A percentile compares a stretch with the other conserved stretches of the same genome.
phyloP scores from a whole-genome alignment of 1,140 invertebrate genomes.

The Penaeus indicus region DNA sequence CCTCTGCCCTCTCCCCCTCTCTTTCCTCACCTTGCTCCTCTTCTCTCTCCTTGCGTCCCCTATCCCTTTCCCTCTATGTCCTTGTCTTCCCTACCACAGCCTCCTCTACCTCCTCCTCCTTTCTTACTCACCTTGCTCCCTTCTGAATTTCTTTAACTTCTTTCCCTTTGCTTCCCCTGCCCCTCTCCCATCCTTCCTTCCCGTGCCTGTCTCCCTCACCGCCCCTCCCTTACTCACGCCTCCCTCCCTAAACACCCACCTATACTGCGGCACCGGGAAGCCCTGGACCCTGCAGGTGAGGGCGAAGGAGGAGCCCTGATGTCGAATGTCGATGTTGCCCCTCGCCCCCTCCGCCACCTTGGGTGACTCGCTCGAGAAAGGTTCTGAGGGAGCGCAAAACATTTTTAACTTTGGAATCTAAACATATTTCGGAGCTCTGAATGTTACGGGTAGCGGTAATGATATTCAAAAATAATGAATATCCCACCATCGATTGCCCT shows the following conservation, averaged over 20 bases:
- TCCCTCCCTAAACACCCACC: constrained; percentile 26
- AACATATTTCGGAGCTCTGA: background rate
- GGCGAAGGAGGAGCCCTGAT: constrained; percentile 26
- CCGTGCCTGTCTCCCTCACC: no score
- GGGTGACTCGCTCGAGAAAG: constrained; percentile 59
- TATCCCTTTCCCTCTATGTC: no score
- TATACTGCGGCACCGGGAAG: constrained; percentile 56
- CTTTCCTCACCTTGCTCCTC: no score
- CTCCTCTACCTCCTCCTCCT: no score
- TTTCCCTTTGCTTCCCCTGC: background rate
- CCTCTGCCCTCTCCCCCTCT: no score
- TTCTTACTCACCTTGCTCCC: no score
- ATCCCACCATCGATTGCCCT: no score
- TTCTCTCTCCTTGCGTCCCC: no score
- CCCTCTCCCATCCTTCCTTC: background rate
- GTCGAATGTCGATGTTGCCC: constrained; percentile 24
- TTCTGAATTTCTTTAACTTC: background rate
- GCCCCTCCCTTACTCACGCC: no score
- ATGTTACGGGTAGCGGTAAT: background rate
- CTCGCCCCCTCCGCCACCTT: constrained; percentile 47
- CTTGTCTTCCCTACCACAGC: no score
- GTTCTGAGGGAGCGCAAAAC: constrained; percentile 39
- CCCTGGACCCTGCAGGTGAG: constrained; percentile 52
- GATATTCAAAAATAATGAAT: background rate
- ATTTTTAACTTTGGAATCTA: background rate